phyloP scores from a whole-genome alignment of 2,113 vertebrate genomes.

The Corythaixoides concolor region DNA sequence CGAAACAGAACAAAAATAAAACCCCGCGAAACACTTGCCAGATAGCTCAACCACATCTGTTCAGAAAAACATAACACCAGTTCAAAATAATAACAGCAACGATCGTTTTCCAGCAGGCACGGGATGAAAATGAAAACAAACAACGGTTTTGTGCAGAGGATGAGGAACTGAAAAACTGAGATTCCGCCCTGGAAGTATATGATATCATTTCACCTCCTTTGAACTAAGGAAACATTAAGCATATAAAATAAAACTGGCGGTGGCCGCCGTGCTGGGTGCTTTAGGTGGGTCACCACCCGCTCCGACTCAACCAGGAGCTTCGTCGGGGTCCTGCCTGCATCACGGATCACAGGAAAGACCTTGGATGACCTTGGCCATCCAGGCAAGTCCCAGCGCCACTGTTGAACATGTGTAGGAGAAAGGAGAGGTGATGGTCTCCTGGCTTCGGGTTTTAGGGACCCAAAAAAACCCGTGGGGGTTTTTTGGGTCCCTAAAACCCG shows the following conservation, averaged over 20 bases:
- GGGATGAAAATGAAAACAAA: background rate
- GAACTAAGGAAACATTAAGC: background rate
- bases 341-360: background rate
- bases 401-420: background rate
- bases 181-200: background rate
- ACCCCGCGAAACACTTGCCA: background rate
- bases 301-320: accelerated
- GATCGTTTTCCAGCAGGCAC: background rate
- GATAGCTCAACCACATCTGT: background rate
- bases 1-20: background rate
- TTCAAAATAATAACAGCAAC: background rate
- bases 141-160: background rate
- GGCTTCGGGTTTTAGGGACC: background rate
- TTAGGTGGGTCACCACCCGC: background rate
- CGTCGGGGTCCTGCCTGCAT: background rate
- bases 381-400: background rate
- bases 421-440: background rate
- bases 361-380: background rate
- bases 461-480: too few species aligned
- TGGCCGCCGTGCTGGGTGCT: accelerated
- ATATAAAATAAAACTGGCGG: background rate
- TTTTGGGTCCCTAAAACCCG: background rate
- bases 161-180: background rate
- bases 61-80: background rate
- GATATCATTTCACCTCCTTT: background rate